Percentiles rank a stretch among this genome's conserved stretches.
Evolutionary conservation across 2,888 invertebrate genomes (phyloP).

Genomic region (Polylopha cassiicola): DNA sequence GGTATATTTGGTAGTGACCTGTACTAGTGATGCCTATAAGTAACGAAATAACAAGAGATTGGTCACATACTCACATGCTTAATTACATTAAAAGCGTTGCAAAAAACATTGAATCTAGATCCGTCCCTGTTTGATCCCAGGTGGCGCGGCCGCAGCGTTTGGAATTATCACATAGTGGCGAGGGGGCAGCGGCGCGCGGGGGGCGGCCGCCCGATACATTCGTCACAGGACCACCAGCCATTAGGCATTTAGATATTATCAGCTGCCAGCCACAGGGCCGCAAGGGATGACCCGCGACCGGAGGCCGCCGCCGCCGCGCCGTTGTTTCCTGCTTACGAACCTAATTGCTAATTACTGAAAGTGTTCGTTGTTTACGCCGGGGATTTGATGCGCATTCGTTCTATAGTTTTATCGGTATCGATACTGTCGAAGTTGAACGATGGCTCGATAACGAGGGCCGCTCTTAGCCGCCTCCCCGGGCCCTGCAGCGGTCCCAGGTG

Average conservation of each 20-base stretch:
- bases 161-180: slow-evolving; percentile 78
- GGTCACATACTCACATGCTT: no score
- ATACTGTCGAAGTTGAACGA: slow-evolving; percentile 2
- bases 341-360: slow-evolving; percentile 61
- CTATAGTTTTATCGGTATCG: slow-evolving; percentile 8
- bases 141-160: slow-evolving; percentile 78
- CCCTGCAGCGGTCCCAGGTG: slow-evolving; percentile 60
- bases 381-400: slow-evolving; percentile 28
- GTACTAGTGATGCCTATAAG: no score
- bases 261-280: slow-evolving; percentile 41
- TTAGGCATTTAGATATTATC: slow-evolving; percentile 79
- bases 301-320: no score
- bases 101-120: slow-evolving; percentile 33
- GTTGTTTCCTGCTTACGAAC: slow-evolving; percentile 59
- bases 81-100: slow-evolving; percentile 13
- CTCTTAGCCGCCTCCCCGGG: slow-evolving; percentile 26
- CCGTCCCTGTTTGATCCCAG: slow-evolving; percentile 71
- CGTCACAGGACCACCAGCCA: slow-evolving; percentile 78
- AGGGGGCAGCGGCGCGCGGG: slow-evolving; percentile 31
- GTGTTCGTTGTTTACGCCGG: slow-evolving; percentile 60
- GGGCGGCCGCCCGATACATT: slow-evolving; percentile 65
- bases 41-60: no score
- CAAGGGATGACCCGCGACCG: slow-evolving; percentile 71
- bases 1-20: no score
- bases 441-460: slow-evolving; percentile 22